These are phyloP conservation scores for Zootermopsis nevadensis DNA, from an alignment of 2,888 invertebrate species.

Conservation along the genomic window DNA sequence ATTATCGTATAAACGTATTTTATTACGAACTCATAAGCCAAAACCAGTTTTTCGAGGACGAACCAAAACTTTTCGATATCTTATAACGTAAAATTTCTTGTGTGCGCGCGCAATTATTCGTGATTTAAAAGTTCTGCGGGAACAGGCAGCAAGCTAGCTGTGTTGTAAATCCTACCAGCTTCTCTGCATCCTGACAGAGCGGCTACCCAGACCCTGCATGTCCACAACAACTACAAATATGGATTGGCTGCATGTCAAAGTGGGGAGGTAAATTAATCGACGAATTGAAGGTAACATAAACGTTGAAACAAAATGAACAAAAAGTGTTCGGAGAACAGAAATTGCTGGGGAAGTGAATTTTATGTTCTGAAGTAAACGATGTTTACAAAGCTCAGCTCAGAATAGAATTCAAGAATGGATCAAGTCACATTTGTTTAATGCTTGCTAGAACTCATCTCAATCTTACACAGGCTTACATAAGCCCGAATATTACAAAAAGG, in stretches of 20 bases:
- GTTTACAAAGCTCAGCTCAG: not conserved
- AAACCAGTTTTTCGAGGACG: constrained; percentile 45
- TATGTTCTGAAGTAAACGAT: not conserved
- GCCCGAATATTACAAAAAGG: no score
- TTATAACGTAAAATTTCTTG: constrained; percentile 31
- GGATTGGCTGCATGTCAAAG: constrained; percentile 40
- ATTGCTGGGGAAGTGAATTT: not conserved
- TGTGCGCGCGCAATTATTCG: constrained; percentile 36
- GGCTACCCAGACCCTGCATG: constrained; percentile 1
- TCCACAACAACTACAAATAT: constrained; percentile 47
- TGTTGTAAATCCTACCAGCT: not conserved
- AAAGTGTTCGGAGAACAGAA: not conserved
- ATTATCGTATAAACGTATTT: not conserved
- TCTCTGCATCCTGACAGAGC: constrained; percentile 6
- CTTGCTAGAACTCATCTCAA: no score
- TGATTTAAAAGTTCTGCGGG: constrained; percentile 37
- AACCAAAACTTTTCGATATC: constrained; percentile 43
- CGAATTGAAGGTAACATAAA: constrained; percentile 41
- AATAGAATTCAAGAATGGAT: not conserved
- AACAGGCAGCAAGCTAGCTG: not conserved
- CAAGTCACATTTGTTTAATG: not conserved
- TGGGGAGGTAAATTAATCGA: constrained; percentile 49
- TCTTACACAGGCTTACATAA: no score
- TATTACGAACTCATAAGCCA: not conserved
- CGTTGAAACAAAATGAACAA: not conserved